phyloP scores from a whole-genome alignment of 2,113 vertebrate genomes.

The Butorides virescens region DNA sequence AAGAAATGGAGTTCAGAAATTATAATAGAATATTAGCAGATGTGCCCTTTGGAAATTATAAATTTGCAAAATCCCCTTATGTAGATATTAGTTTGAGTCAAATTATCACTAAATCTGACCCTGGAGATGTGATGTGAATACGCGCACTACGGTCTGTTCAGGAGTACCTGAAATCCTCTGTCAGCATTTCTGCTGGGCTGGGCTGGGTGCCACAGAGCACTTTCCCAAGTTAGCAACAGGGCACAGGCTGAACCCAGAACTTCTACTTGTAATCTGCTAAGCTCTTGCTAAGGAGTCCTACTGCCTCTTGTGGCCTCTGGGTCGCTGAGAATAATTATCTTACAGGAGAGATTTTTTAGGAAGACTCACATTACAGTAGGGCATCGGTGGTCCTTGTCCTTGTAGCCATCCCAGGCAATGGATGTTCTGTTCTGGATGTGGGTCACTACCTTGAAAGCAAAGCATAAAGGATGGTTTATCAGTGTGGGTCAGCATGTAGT shows the following conservation, averaged over 20 bases:
- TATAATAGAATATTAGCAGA: slow-evolving; percentile 70
- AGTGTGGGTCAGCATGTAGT: not conserved
- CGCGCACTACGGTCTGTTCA: not conserved
- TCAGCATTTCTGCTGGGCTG: not conserved
- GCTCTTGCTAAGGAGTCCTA: not conserved
- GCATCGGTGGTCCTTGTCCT: not conserved
- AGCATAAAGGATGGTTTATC: not conserved
- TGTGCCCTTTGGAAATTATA: slow-evolving; percentile 74
- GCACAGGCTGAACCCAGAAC: not conserved
- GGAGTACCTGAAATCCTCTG: not conserved
- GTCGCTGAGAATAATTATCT: not conserved
- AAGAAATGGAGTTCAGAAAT: slow-evolving; percentile 72
- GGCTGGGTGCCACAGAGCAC: not conserved
- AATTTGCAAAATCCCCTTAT: slow-evolving; percentile 69
- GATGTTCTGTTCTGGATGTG: not conserved
- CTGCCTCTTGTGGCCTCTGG: not conserved
- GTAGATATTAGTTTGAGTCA: slow-evolving; percentile 63
- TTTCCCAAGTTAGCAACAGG: not conserved
- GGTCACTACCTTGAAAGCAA: not conserved
- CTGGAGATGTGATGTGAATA: slow-evolving; percentile 42
- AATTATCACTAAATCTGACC: slow-evolving; percentile 69
- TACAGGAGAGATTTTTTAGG: not conserved
- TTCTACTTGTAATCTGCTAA: not conserved
- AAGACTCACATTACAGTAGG: not conserved
- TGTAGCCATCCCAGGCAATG: not conserved